Percentiles rank a stretch among this genome's conserved stretches.
Evolutionary conservation across 92 coral and sea anemone genomes (phyloP).

Genomic region (Micromussa lordhowensis): DNA sequence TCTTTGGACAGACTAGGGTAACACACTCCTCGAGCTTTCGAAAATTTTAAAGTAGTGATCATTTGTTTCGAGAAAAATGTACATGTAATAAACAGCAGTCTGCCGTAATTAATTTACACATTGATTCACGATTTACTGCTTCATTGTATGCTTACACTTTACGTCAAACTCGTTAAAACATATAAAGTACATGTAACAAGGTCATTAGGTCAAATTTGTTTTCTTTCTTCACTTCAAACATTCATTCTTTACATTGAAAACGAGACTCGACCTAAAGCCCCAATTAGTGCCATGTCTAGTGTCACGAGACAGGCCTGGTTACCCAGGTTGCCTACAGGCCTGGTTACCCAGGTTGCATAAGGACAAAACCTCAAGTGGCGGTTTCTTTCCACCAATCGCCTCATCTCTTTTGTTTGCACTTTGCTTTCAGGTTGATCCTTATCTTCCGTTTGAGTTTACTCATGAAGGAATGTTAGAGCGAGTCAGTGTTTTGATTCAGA

Average conservation of each 20-base stretch:
- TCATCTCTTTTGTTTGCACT: not conserved
- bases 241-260: not conserved
- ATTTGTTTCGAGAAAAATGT: not conserved
- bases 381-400: not conserved
- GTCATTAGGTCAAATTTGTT: not conserved
- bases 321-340: not conserved
- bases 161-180: too few species aligned
- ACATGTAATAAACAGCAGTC: not conserved
- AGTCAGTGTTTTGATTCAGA: constrained; percentile 81
- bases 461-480: constrained; percentile 98
- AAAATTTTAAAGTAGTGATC: not conserved
- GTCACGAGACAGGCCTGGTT: not conserved
- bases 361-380: not conserved
- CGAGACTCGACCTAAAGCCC: not conserved
- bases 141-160: too few species aligned
- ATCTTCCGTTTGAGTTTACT: constrained; percentile 88
- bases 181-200: not conserved
- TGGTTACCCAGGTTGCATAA: not conserved
- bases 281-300: not conserved
- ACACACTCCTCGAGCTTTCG: not conserved
- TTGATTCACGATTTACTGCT: not conserved
- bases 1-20: too few species aligned
- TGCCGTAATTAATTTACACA: not conserved
- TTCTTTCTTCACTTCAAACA: not conserved
- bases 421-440: constrained; percentile 68